These are phyloP conservation scores for Austrolebias charrua DNA, from an alignment of 2,797 vertebrate species.

Conservation along the genomic window DNA sequence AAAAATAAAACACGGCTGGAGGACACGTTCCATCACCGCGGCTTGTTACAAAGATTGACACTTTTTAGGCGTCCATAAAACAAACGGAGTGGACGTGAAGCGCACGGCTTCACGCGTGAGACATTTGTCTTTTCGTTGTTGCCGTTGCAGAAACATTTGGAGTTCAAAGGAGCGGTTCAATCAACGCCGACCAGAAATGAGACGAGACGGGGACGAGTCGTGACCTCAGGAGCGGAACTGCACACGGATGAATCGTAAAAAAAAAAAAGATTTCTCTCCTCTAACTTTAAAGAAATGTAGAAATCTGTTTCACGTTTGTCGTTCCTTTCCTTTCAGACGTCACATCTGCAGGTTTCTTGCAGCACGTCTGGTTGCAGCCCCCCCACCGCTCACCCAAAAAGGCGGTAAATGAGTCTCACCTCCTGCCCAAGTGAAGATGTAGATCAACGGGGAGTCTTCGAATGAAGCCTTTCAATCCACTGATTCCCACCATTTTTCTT, in stretches of 20 bases:
- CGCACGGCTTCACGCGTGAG: neutral
- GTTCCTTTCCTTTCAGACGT: neutral
- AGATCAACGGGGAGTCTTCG: slow-evolving; percentile 24
- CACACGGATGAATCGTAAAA: slow-evolving; percentile 14
- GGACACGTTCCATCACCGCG: neutral
- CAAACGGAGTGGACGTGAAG: neutral
- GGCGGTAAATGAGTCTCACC: slow-evolving; percentile 4
- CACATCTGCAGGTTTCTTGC: neutral
- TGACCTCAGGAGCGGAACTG: slow-evolving; percentile 16
- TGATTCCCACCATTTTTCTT: slow-evolving; percentile 17
- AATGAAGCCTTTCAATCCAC: neutral
- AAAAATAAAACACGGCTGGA: slow-evolving; percentile 10
- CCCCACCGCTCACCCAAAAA: neutral
- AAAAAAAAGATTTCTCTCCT: neutral
- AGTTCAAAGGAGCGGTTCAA: slow-evolving; percentile 44
- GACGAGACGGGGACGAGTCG: slow-evolving; percentile 12
- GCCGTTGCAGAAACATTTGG: slow-evolving; percentile 5
- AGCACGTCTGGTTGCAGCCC: slow-evolving; percentile 1
- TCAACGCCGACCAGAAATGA: slow-evolving; percentile 17
- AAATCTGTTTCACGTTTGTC: neutral
- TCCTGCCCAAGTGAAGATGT: slow-evolving; percentile 25
- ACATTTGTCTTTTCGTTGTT: slow-evolving; percentile 10
- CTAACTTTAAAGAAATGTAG: neutral
- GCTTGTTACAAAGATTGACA: neutral
- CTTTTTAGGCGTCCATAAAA: neutral